Percentiles rank a stretch among this genome's conserved stretches.
Conservation (phyloP, 2,797 vertebrate species). For the Florisuga fusca region DNA sequence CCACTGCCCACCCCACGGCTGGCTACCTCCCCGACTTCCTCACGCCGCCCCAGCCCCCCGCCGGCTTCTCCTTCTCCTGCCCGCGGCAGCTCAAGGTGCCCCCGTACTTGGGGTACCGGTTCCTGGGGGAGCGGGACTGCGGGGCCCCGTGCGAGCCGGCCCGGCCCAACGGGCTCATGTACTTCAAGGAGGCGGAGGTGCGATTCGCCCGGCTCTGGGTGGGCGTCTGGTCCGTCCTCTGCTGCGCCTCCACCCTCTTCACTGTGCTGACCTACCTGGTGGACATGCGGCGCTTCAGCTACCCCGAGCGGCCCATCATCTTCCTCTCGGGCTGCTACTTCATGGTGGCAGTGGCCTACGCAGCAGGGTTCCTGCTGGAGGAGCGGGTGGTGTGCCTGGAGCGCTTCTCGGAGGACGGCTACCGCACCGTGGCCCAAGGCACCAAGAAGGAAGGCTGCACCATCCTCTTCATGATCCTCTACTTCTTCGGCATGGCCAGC, state of each 20-base stretch:
- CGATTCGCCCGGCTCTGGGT: slow-evolving; percentile 96
- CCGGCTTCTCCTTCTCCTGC: slow-evolving; percentile 87
- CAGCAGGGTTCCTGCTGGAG: slow-evolving; percentile 89
- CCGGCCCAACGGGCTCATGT: slow-evolving; percentile 93
- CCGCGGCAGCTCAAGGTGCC: slow-evolving; percentile 93
- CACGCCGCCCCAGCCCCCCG: slow-evolving; percentile 78
- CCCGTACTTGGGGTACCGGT: slow-evolving; percentile 91
- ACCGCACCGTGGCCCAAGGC: slow-evolving; percentile 93
- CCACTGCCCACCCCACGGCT: slow-evolving; percentile 83
- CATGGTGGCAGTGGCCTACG: slow-evolving; percentile 91
- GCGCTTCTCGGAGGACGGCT: slow-evolving; percentile 91
- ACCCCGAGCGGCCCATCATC: slow-evolving; percentile 92
- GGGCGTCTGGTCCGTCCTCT: slow-evolving; percentile 93
- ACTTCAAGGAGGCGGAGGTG: slow-evolving; percentile 94
- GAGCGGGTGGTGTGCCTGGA: slow-evolving; percentile 95
- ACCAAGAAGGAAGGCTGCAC: slow-evolving; percentile 95
- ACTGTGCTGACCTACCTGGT: slow-evolving; percentile 91
- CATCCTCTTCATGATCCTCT: slow-evolving; percentile 92
- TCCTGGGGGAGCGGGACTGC: slow-evolving; percentile 94
- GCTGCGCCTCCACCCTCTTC: slow-evolving; percentile 90
- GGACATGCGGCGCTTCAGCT: slow-evolving; percentile 89
- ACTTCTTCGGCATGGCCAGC: slow-evolving; percentile 94
- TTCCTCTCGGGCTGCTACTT: slow-evolving; percentile 94
- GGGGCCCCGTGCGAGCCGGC: slow-evolving; percentile 93
- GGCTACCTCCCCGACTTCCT: slow-evolving; percentile 81